phyloP scores from a whole-genome alignment of 2,888 invertebrate species.

The Pecten maximus region DNA sequence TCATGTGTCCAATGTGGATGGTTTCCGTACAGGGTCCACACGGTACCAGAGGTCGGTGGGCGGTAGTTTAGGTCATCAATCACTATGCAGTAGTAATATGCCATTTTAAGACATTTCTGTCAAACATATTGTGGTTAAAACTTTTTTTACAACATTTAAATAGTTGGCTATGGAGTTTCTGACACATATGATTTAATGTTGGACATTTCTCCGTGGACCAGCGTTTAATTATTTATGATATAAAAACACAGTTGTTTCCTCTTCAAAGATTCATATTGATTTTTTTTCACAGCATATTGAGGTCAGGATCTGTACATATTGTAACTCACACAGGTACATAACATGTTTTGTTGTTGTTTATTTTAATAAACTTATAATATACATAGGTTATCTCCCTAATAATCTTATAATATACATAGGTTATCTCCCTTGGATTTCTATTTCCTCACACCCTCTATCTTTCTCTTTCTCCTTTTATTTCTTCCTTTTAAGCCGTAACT shows the following conservation, averaged over 20 bases:
- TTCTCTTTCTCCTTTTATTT: not conserved
- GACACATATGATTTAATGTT: not conserved
- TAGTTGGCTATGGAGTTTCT: not conserved
- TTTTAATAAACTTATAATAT: not conserved
- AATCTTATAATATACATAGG: not conserved
- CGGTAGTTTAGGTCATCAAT: not conserved
- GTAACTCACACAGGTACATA: too few relatives aligned
- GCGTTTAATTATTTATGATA: not conserved
- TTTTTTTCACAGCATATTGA: not conserved
- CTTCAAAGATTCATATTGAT: not conserved
- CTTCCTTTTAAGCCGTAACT: not conserved
- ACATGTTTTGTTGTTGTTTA: not conserved
- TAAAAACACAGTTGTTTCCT: not conserved
- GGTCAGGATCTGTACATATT: not conserved
- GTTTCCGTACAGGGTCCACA: not conserved
- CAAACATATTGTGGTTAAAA: not conserved
- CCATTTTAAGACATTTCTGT: not conserved
- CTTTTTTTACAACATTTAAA: not conserved
- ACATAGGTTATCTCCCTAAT: not conserved
- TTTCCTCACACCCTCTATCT: not conserved
- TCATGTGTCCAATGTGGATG: not conserved
- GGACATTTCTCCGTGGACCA: not conserved
- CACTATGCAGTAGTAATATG: not conserved
- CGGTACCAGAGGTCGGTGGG: not conserved
- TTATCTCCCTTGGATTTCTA: not conserved